phyloP scores from a whole-genome alignment of 2,113 vertebrate species.

The Anthoscopus minutus region DNA sequence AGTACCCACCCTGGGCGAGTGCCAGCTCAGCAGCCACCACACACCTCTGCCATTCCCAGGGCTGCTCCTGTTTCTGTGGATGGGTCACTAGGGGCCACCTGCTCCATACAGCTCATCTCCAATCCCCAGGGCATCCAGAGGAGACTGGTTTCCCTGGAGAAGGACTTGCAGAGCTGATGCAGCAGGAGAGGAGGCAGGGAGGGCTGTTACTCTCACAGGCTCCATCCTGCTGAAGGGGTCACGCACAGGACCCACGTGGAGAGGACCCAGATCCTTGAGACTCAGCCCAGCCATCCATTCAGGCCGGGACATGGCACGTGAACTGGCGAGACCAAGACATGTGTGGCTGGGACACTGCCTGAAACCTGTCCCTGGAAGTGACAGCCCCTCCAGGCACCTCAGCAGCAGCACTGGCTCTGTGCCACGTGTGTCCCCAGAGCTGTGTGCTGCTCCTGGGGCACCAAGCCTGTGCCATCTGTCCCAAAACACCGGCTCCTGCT shows the following conservation, averaged over 20 bases:
- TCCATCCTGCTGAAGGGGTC: background rate
- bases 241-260: background rate
- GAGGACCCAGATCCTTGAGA: background rate
- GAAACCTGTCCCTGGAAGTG: background rate
- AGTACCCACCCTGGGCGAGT: accelerated
- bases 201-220: background rate
- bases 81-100: background rate
- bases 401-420: background rate
- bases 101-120: background rate
- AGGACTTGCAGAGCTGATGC: background rate
- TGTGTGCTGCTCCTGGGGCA: background rate
- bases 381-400: background rate
- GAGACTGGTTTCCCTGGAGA: background rate
- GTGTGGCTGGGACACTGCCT: background rate
- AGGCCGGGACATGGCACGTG: background rate
- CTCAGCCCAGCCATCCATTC: background rate
- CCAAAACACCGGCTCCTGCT: background rate
- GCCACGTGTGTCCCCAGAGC: background rate
- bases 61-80: background rate
- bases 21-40: background rate
- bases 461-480: background rate
- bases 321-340: background rate
- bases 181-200: background rate
- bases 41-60: background rate
- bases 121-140: background rate